A percentile compares a stretch with the other conserved stretches of the same genome.
Evolutionary conservation across 2,797 vertebrate species (phyloP).

Genomic region (Pipistrellus kuhlii): DNA sequence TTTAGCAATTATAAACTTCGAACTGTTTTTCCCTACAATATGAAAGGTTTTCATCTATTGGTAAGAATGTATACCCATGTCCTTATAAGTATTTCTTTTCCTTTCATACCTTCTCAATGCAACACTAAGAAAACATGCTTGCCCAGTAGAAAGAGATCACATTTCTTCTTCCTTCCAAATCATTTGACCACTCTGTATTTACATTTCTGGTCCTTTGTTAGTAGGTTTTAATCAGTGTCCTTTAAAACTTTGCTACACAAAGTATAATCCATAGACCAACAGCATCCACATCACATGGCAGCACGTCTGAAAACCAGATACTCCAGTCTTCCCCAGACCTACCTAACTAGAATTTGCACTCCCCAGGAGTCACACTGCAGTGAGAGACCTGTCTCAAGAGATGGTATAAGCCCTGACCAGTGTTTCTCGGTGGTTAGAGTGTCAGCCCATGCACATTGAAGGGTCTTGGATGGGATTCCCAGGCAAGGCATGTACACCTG

Average conservation of each 20-base stretch:
- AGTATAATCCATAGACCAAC: not conserved
- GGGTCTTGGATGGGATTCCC: no score
- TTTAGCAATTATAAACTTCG: not conserved
- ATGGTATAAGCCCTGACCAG: not conserved
- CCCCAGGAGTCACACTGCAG: not conserved
- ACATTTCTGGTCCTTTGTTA: slow-evolving; percentile 53
- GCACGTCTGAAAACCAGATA: not conserved
- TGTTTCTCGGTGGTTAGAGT: no score
- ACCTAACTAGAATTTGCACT: not conserved
- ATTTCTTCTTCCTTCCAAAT: not conserved
- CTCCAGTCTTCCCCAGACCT: not conserved
- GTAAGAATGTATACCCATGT: not conserved
- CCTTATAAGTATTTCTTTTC: not conserved
- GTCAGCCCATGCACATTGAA: no score
- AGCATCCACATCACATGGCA: no score
- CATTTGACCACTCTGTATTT: not conserved
- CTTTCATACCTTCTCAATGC: not conserved
- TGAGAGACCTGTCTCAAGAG: not conserved
- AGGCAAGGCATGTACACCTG: no score
- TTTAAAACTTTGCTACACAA: slow-evolving; percentile 4
- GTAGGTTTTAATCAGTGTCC: slow-evolving; percentile 32
- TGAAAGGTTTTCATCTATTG: not conserved
- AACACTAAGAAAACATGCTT: not conserved
- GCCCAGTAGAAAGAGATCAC: not conserved
- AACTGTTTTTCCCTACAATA: not conserved